Conservation (phyloP, 1,140 invertebrate species). For the Cyrtorhinus lividipennis region DNA sequence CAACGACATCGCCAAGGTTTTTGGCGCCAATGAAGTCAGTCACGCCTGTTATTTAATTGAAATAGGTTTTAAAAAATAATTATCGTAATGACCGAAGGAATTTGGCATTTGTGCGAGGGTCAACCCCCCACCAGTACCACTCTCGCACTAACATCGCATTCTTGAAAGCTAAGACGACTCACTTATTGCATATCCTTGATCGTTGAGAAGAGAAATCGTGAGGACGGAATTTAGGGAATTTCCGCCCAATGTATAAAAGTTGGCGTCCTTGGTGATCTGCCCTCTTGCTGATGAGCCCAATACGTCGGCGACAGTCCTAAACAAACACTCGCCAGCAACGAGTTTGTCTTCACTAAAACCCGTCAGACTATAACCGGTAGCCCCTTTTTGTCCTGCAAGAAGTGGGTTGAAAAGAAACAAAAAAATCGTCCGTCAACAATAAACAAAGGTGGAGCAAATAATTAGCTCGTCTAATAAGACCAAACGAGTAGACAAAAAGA, state of each 20-base stretch:
- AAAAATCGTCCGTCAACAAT: no score
- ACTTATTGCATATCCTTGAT: slow-evolving; percentile 62
- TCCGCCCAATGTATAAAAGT: slow-evolving; percentile 72
- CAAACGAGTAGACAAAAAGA: no score
- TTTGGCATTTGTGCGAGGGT: no score
- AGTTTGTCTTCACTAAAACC: slow-evolving; percentile 42
- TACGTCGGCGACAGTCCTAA: slow-evolving; percentile 53
- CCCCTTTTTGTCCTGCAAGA: slow-evolving; percentile 30
- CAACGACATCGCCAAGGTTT: slow-evolving; percentile 48
- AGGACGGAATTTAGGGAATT: slow-evolving; percentile 74
- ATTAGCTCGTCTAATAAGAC: no score
- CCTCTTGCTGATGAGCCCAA: slow-evolving; percentile 43
- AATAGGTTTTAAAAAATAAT: no score
- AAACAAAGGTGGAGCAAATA: no score
- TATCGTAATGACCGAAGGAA: no score
- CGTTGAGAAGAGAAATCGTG: slow-evolving; percentile 58
- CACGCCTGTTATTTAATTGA: no score
- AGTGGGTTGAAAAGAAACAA: no score
- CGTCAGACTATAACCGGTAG: slow-evolving; percentile 35
- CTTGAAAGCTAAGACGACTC: no score
- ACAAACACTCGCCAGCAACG: slow-evolving; percentile 47
- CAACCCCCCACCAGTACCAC: no score
- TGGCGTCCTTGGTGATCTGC: slow-evolving; percentile 40
- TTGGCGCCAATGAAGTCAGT: slow-evolving; percentile 62
- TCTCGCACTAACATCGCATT: no score